Evolutionary conservation across 2,888 invertebrate species (phyloP).

Genomic region (Dicroscelio sp.): DNA sequence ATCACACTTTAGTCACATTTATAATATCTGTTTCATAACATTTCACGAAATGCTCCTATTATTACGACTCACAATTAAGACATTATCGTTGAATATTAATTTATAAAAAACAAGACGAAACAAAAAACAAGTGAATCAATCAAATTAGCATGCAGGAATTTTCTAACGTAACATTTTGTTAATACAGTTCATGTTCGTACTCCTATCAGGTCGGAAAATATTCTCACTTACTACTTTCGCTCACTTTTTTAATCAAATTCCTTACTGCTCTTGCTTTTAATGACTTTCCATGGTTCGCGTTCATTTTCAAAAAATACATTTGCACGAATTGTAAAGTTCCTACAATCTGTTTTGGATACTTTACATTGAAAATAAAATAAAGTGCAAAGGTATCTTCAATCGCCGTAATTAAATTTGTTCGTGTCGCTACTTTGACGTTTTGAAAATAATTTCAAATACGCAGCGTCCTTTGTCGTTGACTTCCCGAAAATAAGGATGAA

Average conservation of each 20-base stretch:
- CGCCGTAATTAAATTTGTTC: neutral
- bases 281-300: neutral
- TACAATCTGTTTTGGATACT: neutral
- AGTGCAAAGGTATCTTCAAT: slow-evolving; percentile 26
- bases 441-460: slow-evolving; percentile 18
- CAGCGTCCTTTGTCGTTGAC: neutral
- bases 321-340: slow-evolving; percentile 24
- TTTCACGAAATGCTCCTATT: no score
- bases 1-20: no score
- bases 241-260: slow-evolving; percentile 17
- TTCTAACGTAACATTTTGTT: no score
- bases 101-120: no score
- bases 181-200: neutral
- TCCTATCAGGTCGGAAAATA: neutral
- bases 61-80: no score
- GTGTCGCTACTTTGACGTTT: slow-evolving; percentile 13
- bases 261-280: slow-evolving; percentile 14
- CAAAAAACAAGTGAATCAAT: no score
- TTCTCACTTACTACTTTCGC: neutral
- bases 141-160: no score
- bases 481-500: slow-evolving; percentile 32
- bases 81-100: no score
- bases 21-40: no score
- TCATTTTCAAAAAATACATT: slow-evolving; percentile 19
- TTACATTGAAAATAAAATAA: slow-evolving; percentile 30